These are phyloP conservation scores for Gymnodraco acuticeps DNA, from an alignment of 2,797 vertebrate genomes.

Conservation along the genomic window DNA sequence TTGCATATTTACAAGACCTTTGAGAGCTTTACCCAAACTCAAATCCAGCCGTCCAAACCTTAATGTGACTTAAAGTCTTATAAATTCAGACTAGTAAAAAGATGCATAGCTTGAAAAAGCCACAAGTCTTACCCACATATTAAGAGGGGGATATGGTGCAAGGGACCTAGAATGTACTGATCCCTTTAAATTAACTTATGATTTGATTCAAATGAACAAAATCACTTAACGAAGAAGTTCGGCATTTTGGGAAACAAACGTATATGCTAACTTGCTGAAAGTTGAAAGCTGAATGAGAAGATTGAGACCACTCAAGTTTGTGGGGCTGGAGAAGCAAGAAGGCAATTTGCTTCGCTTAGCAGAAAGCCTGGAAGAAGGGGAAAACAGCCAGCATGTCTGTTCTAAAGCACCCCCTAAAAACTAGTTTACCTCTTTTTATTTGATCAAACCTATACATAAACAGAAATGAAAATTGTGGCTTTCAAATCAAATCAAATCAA, in stretches of 20 bases:
- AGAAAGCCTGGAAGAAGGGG: background rate
- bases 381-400: background rate
- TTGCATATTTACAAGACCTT: background rate
- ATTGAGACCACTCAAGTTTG: background rate
- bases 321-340: too few species aligned
- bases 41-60: background rate
- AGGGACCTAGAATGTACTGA: background rate
- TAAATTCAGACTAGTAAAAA: background rate
- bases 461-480: background rate
- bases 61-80: background rate
- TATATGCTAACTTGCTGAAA: too few species aligned
- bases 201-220: background rate
- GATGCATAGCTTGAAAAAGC: background rate
- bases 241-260: background rate
- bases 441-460: too few species aligned
- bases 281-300: background rate
- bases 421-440: too few species aligned
- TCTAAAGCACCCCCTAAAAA: background rate
- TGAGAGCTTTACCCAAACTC: background rate
- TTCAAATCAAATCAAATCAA: too few species aligned
- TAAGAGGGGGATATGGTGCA: too few species aligned
- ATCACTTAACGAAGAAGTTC: background rate
- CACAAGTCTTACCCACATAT: background rate
- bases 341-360: too few species aligned
- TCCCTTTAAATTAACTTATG: too few species aligned